A percentile compares a stretch with the other conserved stretches of the same genome.
These are phyloP conservation scores for Rutpela maculata DNA, from an alignment of 2,888 invertebrate species.

Conservation along the genomic window DNA sequence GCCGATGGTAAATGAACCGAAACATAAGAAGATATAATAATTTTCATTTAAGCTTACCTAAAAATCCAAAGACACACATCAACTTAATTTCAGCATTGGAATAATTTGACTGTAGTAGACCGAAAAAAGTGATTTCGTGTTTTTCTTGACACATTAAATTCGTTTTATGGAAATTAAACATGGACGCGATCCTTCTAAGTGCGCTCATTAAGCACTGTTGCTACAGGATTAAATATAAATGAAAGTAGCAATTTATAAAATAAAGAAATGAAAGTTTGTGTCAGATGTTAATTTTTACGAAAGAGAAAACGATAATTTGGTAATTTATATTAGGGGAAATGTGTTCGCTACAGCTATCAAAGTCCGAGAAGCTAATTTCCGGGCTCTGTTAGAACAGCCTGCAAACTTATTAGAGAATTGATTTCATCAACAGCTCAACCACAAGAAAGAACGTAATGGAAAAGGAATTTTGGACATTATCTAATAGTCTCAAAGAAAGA, in stretches of 20 bases:
- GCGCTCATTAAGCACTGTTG: neutral
- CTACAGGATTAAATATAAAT: neutral
- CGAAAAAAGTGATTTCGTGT: too few species aligned
- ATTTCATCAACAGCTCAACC: conserved; percentile 19
- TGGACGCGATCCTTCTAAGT: too few species aligned
- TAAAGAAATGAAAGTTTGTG: neutral
- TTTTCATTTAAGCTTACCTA: too few species aligned
- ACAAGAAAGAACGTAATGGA: conserved; percentile 9
- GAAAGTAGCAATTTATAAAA: neutral
- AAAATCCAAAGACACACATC: too few species aligned
- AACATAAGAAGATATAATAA: too few species aligned
- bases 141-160: neutral
- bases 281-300: conserved; percentile 7
- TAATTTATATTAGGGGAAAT: conserved; percentile 31
- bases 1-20: too few species aligned
- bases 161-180: neutral
- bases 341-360: conserved; percentile 16
- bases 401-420: conserved; percentile 27
- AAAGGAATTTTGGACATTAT: conserved; percentile 6
- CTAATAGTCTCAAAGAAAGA: conserved; percentile 7
- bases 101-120: too few species aligned
- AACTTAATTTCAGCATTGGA: too few species aligned
- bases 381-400: conserved; percentile 17
- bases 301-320: conserved; percentile 13
- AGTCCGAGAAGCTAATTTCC: conserved; percentile 33